Conservation (phyloP, 2,113 vertebrate species). For the Pithys albifrons region DNA sequence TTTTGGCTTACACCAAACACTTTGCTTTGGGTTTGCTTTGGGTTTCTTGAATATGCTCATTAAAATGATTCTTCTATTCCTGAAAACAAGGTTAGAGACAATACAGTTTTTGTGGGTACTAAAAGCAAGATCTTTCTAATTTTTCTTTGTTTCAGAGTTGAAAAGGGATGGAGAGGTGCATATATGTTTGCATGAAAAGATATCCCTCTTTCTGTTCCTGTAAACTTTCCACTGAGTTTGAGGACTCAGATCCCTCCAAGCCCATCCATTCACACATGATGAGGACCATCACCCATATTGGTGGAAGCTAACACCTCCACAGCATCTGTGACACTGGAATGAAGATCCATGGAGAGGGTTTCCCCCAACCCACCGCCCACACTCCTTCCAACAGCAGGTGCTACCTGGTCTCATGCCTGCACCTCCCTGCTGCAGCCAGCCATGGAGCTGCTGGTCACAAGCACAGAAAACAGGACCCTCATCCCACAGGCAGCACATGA, state of each 20-base stretch:
- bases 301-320: not conserved
- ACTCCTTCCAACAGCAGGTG: not conserved
- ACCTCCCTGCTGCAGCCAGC: not conserved
- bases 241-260: not conserved
- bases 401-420: fast-evolving
- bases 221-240: not conserved
- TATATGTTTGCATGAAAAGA: not conserved
- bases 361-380: fast-evolving
- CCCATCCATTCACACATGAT: not conserved
- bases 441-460: fast-evolving
- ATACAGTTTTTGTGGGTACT: not conserved
- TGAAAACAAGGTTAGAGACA: not conserved
- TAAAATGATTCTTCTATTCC: not conserved
- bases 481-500: fast-evolving
- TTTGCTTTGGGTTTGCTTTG: not conserved
- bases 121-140: not conserved
- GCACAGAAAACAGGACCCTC: not conserved
- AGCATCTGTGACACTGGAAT: fast-evolving
- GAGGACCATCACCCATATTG: not conserved
- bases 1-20: not conserved
- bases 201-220: not conserved
- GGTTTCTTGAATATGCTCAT: not conserved
- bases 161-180: not conserved
- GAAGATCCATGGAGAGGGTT: not conserved
- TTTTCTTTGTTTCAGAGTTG: not conserved